A percentile compares a stretch with the other conserved stretches of the same genome.
Evolutionary conservation across 1,140 invertebrate genomes (phyloP).

Genomic region (Pseudomyrmex gracilis): DNA sequence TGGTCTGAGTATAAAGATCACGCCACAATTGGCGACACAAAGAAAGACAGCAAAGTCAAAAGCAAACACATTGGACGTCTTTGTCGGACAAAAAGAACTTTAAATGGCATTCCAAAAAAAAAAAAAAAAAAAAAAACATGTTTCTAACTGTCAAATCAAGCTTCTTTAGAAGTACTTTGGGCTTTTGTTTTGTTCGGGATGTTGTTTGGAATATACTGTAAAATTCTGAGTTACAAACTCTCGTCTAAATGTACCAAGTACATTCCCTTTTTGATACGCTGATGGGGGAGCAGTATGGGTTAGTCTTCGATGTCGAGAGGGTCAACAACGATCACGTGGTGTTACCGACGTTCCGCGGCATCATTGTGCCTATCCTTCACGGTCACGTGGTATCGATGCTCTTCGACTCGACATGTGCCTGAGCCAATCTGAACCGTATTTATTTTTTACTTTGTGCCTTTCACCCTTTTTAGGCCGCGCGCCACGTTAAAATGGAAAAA

Average conservation of each 20-base stretch:
- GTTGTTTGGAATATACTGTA: constrained; percentile 56
- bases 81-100: background rate
- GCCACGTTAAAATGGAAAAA: constrained; percentile 60
- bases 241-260: constrained; percentile 73
- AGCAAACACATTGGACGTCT: background rate
- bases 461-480: constrained; percentile 74
- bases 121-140: background rate
- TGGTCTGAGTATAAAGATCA: background rate
- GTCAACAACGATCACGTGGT: constrained; percentile 17
- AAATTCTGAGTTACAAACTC: constrained; percentile 70
- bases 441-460: constrained; percentile 83
- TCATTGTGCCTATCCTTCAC: constrained; percentile 37
- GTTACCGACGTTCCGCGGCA: constrained; percentile 24
- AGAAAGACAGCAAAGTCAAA: background rate
- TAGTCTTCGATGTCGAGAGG: constrained; percentile 61
- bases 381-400: constrained; percentile 58
- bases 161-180: constrained; percentile 3
- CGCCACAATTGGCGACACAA: background rate
- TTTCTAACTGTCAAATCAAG: background rate
- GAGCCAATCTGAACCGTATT: constrained; percentile 70
- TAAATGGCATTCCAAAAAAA: background rate
- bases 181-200: constrained; percentile 49
- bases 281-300: constrained; percentile 60
- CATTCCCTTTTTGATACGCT: constrained; percentile 75
- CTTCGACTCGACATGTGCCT: constrained; percentile 78